Conservation (phyloP, 2,888 invertebrate species). For the Zaprionus obscuricornis region DNA sequence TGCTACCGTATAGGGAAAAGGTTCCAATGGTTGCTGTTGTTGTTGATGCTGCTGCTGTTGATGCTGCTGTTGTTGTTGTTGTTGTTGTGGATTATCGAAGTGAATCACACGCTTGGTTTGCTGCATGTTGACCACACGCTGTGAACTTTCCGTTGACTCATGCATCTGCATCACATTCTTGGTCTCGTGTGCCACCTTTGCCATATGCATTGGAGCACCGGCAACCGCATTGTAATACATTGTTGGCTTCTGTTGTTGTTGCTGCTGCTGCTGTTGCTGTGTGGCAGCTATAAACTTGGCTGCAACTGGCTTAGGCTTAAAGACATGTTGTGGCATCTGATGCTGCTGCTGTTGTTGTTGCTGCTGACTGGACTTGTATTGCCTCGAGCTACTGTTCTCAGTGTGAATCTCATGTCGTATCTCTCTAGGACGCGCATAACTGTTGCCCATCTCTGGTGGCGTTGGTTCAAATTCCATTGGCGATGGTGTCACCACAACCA, state of each 20-base stretch:
- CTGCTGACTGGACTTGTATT: conserved; percentile 45
- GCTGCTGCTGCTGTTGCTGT: conserved; percentile 81
- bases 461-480: conserved; percentile 86
- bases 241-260: conserved; percentile 78
- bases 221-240: conserved; percentile 86
- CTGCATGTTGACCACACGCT: conserved; percentile 87
- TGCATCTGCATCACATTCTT: conserved; percentile 89
- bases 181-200: conserved; percentile 87
- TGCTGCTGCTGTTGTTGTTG: conserved; percentile 65
- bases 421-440: conserved; percentile 84
- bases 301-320: conserved; percentile 85
- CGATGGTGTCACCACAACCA: conserved; percentile 83
- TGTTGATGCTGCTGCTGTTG: conserved; percentile 33
- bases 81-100: conserved; percentile 85
- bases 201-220: conserved; percentile 86
- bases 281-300: conserved; percentile 83
- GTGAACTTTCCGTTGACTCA: conserved; percentile 87
- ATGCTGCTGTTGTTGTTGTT: conserved; percentile 58
- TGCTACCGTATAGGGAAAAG: conserved; percentile 84
- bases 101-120: conserved; percentile 89
- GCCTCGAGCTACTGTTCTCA: conserved; percentile 55
- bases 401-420: conserved; percentile 76
- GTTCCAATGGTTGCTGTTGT: conserved; percentile 75
- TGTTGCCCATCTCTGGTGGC: conserved; percentile 83
- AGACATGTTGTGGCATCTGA: conserved; percentile 78